Percentiles rank a stretch among this genome's conserved stretches.
Evolutionary conservation across 2,797 vertebrate species (phyloP).

Genomic region (Arrhamphus sclerolepis): DNA sequence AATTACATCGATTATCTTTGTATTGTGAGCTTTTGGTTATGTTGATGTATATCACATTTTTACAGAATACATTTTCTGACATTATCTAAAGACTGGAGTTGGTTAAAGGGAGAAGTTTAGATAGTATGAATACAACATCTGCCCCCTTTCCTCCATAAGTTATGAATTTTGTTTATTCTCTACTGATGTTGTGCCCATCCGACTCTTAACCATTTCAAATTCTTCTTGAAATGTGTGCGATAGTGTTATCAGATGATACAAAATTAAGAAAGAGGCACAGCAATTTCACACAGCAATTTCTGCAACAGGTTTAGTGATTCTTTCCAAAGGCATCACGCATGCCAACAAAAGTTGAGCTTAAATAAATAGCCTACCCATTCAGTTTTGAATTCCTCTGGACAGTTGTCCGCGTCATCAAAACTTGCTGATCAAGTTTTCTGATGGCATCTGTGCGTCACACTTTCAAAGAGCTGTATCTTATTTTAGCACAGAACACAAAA

Average conservation of each 20-base stretch:
- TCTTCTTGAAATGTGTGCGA: no score
- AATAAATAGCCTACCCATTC: conserved; percentile 5
- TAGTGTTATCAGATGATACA: neutral
- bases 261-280: neutral
- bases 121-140: no score
- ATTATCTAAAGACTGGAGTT: neutral
- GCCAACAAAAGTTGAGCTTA: conserved; percentile 17
- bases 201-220: no score
- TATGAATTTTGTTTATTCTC: neutral
- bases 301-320: conserved; percentile 10
- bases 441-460: conserved; percentile 49
- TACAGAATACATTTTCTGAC: neutral
- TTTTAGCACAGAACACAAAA: conserved; percentile 20
- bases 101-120: no score
- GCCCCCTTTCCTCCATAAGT: neutral
- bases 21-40: neutral
- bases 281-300: no score
- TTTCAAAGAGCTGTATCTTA: conserved; percentile 5
- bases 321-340: conserved; percentile 16
- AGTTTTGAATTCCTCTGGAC: conserved; percentile 16
- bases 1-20: neutral
- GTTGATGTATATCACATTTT: neutral
- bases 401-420: conserved; percentile 24
- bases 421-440: conserved; percentile 49
- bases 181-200: neutral